These are phyloP conservation scores for Elanoides forficatus DNA, from an alignment of 2,113 vertebrate species.

Conservation along the genomic window DNA sequence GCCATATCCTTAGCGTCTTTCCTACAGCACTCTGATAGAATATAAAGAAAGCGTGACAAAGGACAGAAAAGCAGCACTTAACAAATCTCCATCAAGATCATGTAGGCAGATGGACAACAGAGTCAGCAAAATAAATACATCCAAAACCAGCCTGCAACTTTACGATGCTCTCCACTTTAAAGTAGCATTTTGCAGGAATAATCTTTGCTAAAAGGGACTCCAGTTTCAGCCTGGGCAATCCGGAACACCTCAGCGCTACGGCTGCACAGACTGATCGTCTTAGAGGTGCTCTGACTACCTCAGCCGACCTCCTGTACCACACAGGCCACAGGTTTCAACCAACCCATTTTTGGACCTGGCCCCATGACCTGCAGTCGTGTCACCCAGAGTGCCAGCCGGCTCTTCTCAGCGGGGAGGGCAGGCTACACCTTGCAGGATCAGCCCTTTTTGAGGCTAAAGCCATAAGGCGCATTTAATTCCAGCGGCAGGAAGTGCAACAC, in stretches of 20 bases:
- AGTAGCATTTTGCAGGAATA: fast-evolving
- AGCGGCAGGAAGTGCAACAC: conserved; percentile 13
- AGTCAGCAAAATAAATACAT: neutral
- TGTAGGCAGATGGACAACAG: neutral
- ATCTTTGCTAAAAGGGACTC: neutral
- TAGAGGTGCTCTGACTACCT: neutral
- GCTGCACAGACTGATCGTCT: neutral
- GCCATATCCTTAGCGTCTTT: neutral
- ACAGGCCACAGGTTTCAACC: neutral
- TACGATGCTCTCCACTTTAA: neutral
- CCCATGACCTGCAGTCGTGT: fast-evolving
- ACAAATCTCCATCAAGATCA: neutral
- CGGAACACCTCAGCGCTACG: neutral
- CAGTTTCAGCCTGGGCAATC: neutral
- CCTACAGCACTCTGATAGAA: neutral
- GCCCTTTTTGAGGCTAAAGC: neutral
- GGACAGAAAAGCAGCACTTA: neutral
- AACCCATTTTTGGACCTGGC: neutral
- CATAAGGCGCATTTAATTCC: conserved; percentile 14
- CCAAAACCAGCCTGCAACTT: neutral
- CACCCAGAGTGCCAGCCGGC: neutral
- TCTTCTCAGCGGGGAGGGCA: neutral
- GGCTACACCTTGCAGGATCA: neutral
- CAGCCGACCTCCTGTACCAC: neutral
- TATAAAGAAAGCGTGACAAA: neutral